Percentiles rank a stretch among this genome's conserved stretches.
phyloP scores from a whole-genome alignment of 2,797 vertebrate genomes.

The Scolopax rusticola region DNA sequence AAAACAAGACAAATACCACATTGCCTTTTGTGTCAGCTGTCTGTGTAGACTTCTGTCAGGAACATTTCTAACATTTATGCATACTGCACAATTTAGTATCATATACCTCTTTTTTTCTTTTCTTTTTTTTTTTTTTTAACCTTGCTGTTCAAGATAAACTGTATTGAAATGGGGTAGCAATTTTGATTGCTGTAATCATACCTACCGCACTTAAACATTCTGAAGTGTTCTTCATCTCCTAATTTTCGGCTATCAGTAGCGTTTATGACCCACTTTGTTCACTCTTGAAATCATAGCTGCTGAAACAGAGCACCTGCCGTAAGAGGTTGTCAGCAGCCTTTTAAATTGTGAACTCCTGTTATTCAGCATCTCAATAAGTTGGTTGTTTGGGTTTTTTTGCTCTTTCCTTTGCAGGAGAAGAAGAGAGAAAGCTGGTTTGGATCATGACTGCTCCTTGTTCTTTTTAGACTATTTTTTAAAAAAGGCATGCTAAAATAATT shows the following conservation, averaged over 20 bases:
- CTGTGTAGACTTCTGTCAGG: not conserved
- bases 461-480: not conserved
- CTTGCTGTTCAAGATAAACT: not conserved
- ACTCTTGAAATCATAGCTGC: conserved; percentile 43
- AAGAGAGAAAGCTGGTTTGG: not conserved
- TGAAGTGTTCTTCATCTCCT: conserved; percentile 42
- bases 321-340: conserved; percentile 21
- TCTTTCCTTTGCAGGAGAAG: not conserved
- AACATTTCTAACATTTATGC: not conserved
- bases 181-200: conserved; percentile 67
- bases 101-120: rapidly evolving
- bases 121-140: not conserved
- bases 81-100: not conserved
- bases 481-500: not conserved
- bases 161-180: not conserved
- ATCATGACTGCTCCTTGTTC: not conserved
- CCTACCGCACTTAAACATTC: not conserved
- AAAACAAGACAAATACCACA: not conserved
- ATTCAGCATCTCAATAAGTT: not conserved
- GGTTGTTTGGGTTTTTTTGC: not conserved
- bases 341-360: not conserved
- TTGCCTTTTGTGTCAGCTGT: not conserved
- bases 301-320: not conserved
- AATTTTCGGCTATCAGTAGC: conserved; percentile 14
- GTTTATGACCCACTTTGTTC: conserved; percentile 19